phyloP scores from a whole-genome alignment of 2,113 vertebrate species.

The Laterallus jamaicensis region DNA sequence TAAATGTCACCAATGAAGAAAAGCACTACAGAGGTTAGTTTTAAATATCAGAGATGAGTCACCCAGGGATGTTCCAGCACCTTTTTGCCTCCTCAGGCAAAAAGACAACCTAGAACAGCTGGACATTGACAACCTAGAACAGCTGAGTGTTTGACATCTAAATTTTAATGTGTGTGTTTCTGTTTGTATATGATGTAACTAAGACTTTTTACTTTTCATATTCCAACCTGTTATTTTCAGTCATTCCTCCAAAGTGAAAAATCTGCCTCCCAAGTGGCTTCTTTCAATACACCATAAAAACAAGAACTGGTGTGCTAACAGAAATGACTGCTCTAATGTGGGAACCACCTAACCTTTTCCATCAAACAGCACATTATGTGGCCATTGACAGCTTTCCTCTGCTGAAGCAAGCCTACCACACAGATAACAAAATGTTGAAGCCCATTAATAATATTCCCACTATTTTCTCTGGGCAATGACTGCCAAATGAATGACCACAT shows the following conservation, averaged over 20 bases:
- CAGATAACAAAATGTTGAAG: neutral
- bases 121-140: neutral
- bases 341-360: neutral
- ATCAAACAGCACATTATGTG: neutral
- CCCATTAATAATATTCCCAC: neutral
- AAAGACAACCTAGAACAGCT: no score
- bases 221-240: conserved; percentile 8
- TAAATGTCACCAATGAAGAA: neutral
- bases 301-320: neutral
- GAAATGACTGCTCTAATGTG: neutral
- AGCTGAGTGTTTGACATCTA: neutral
- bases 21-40: neutral
- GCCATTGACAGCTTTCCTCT: neutral
- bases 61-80: neutral
- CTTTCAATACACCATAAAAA: neutral
- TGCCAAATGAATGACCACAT: neutral
- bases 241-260: neutral
- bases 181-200: neutral
- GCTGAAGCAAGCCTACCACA: neutral
- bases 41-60: neutral
- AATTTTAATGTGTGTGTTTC: neutral
- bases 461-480: neutral
- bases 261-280: neutral
- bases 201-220: neutral
- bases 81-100: neutral